These are phyloP conservation scores for Stegodyphus dumicola DNA, from an alignment of 1,140 invertebrate species.

Conservation along the genomic window DNA sequence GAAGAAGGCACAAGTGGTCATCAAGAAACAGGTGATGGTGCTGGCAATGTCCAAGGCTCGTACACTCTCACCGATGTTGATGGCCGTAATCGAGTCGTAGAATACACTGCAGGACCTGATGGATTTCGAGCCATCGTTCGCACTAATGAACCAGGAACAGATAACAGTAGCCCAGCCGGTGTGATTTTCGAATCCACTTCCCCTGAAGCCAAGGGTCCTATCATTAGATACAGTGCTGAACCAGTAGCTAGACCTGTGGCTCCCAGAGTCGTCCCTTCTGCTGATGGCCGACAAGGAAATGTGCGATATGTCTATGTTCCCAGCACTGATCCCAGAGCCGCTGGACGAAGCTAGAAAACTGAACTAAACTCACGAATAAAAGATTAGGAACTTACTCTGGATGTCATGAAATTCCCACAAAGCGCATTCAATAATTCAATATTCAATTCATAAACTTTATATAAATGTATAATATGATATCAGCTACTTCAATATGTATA, in stretches of 20 bases:
- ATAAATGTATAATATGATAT: no score
- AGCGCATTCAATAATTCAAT: no score
- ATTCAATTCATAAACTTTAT: no score
- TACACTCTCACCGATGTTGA: constrained; percentile 63
- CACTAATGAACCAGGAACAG: constrained; percentile 39
- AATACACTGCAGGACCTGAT: constrained; percentile 65
- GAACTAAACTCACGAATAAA: not conserved
- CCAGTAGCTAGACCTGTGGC: not conserved
- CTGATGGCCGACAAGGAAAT: not conserved
- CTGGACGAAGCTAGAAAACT: not conserved
- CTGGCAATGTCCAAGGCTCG: constrained; percentile 60
- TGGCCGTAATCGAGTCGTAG: constrained; percentile 64
- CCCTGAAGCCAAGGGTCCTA: constrained; percentile 16
- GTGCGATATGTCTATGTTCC: constrained; percentile 41
- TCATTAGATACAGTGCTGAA: not conserved
- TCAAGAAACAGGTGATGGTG: constrained; percentile 46
- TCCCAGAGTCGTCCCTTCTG: not conserved
- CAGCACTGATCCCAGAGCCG: constrained; percentile 10
- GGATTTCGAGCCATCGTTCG: constrained; percentile 64
- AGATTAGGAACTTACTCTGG: not conserved
- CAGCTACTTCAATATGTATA: no score
- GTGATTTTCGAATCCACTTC: constrained; percentile 39
- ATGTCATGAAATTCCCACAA: not conserved
- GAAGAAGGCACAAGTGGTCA: constrained; percentile 31
- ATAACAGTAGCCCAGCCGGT: constrained; percentile 34